These are phyloP conservation scores for Leptobrachium leishanense DNA, from an alignment of 2,113 vertebrate species.

Conservation along the genomic window DNA sequence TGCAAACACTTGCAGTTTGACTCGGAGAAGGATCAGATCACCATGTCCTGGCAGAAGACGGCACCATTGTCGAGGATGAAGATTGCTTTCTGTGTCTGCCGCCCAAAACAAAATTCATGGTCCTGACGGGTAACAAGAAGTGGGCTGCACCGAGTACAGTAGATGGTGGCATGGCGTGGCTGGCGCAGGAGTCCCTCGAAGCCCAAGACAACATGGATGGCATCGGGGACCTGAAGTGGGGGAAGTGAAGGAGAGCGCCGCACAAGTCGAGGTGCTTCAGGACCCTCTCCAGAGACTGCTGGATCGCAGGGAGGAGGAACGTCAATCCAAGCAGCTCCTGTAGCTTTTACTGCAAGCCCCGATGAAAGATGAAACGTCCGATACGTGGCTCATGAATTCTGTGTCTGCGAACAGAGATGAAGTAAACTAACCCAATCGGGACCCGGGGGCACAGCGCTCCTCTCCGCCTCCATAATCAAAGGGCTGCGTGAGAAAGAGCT, in stretches of 20 bases:
- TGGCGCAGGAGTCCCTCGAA: slow-evolving; percentile 56
- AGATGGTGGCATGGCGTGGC: slow-evolving; percentile 79
- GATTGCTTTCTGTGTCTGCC: slow-evolving; percentile 88
- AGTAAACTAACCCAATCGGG: background rate
- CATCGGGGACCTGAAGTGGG: slow-evolving; percentile 80
- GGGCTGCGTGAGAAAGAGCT: slow-evolving; percentile 76
- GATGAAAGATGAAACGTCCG: slow-evolving; percentile 62
- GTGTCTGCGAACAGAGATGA: slow-evolving; percentile 54
- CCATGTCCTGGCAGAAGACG: slow-evolving; percentile 88
- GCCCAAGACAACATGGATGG: slow-evolving; percentile 69
- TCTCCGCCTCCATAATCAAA: slow-evolving; percentile 66
- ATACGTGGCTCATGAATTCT: slow-evolving; percentile 5
- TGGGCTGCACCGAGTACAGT: slow-evolving; percentile 73
- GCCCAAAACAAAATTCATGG: slow-evolving; percentile 84
- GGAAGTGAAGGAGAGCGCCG: slow-evolving; percentile 69
- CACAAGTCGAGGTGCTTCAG: slow-evolving; percentile 71
- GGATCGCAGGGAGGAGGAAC: slow-evolving; percentile 85
- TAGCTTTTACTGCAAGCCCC: slow-evolving; percentile 81
- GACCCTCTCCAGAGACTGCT: slow-evolving; percentile 80
- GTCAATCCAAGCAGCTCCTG: slow-evolving; percentile 85
- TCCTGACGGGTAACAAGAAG: slow-evolving; percentile 72
- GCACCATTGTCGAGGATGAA: slow-evolving; percentile 88
- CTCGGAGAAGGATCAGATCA: slow-evolving; percentile 60
- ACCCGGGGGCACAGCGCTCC: slow-evolving; percentile 37
- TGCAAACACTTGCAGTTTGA: slow-evolving; percentile 69